Base-by-base conservation (phyloP, 2,888 invertebrate species). In the Synergus itoensis region DNA sequence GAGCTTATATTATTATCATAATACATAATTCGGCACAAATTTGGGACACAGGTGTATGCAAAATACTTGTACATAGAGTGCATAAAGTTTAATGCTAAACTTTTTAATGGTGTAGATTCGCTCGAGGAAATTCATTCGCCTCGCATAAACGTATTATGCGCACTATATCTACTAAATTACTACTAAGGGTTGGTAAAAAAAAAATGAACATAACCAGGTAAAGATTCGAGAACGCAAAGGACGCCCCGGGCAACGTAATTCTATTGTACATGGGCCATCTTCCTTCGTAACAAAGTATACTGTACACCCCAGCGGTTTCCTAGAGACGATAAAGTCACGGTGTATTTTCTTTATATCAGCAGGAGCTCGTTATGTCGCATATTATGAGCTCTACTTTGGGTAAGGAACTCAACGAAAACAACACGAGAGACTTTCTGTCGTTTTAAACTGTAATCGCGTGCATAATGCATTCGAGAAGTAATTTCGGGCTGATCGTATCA, bases 201-300 rank as follows among this genome's bases (percentile, higher is more conserved):
- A 73, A 18, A n/a, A 14, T 5, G n/a, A 73, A 8, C 8, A 73
- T 73, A 73, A 73, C 53, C 73, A 73, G 73, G 73, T 73, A 73
- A 73, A 73, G 73, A 53, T 73, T 73, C 40, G 40, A 73, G 73
- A 40, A 73, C 53, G 73, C 73, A 73, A 53, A 73, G 73, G 53
- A 53, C 73, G 73, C 73, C 53, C n/a, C 53, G 53, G 73, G 73
- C 73, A 53, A 36, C 73, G 36, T 73, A 73, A 73, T 73, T 73
- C 53, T 73, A 73, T 73, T 73, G 73, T 73, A 53, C 73, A 73
- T 73, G 53, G 73, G 53, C 36, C 73, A 73, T 73, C 73, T 73
- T 73, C 73, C 73, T 73, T 36, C n/a, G 36, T 73, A 73, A 73
- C 53, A 73, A 73, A 73, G 48, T 73, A 53, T 36, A 57, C 53